Conservation (phyloP, 2,888 invertebrate species). For the Thysanoteuthis rhombus region DNA sequence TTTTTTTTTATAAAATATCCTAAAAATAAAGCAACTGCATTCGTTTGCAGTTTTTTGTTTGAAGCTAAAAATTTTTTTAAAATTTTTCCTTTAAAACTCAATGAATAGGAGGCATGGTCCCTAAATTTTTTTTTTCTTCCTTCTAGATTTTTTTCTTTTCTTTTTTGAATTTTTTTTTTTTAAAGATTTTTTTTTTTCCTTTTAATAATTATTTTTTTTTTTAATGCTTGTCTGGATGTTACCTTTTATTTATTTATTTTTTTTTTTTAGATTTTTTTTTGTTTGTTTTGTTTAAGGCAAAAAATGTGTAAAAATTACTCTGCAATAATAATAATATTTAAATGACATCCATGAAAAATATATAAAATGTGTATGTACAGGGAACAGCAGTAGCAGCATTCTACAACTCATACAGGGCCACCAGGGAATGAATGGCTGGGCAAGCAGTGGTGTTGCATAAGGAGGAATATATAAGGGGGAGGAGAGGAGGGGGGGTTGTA, state of each 20-base stretch:
- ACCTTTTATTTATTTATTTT: background rate
- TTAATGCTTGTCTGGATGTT: slow-evolving; percentile 19
- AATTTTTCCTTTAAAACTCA: background rate
- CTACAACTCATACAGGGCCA: slow-evolving; percentile 17
- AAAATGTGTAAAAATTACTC: slow-evolving; percentile 30
- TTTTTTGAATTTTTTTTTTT: background rate
- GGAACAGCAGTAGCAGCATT: slow-evolving; percentile 23
- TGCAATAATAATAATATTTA: slow-evolving; percentile 17
- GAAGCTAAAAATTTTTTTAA: background rate
- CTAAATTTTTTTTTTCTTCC: background rate
- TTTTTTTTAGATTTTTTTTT: background rate
- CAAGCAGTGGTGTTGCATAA: slow-evolving; percentile 29
- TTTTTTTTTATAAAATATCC: background rate
- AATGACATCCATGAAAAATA: slow-evolving; percentile 29
- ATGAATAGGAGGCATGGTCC: slow-evolving; percentile 12
- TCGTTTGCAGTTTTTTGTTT: background rate
- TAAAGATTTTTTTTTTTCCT: background rate
- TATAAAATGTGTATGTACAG: slow-evolving; percentile 29
- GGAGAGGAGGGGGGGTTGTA: too few relatives aligned
- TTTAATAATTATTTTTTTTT: background rate
- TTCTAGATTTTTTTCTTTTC: background rate
- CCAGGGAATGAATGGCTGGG: background rate
- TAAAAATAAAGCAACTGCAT: background rate
- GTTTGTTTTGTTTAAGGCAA: background rate
- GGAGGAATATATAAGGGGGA: background rate